Evolutionary conservation across 2,113 vertebrate genomes (phyloP), one percentile per base, ranked within the genome.

Genomic region (Platichthys flesus): DNA sequence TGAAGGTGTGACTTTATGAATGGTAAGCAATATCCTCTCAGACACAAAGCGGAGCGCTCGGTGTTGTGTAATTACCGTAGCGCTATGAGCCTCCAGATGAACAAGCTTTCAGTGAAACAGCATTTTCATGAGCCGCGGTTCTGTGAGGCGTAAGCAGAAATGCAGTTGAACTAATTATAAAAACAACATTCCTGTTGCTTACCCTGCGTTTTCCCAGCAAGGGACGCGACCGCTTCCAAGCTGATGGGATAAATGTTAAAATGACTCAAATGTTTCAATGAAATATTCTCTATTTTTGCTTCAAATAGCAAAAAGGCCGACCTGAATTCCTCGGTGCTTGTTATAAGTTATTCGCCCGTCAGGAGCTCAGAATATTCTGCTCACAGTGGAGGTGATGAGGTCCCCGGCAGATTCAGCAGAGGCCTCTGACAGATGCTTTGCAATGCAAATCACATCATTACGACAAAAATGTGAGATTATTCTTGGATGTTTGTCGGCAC

Each of bases 401-500:
- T 56, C 15, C 40, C 23, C 6, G 66, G 58, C 51, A 65, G 59
- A 70, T 78, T 52, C 58, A 70, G 70, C 69, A 56, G 60, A 71
- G 74, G 65, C 68, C 61, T 83, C 76, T 70, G 66, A 88, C 78
- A 72, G 85, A 80, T 72, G 66, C 83, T 92, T 93, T 92, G 85
- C 85, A 80, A 91, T 91, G 89, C 90, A 92, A 93, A 93, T 90
- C 47, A 40, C 70, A 83, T 93, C 85, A 84, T 91, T 91, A 89
- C 82, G 76, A 79, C 83, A 78, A 89, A 56, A 82, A 69, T 83
- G 62, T 77, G 77, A 88, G 73, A 88, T 90, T 89, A 89, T 90
- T 88, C 82, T 80, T 68, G 45, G 59, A 79, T 73, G 61, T 71
- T 72, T 77, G 74, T 57, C 31, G 55, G 62, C 84, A 85, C 72